These are phyloP conservation scores for Nebria salina DNA, from an alignment of 2,888 invertebrate genomes.

Conservation along the genomic window DNA sequence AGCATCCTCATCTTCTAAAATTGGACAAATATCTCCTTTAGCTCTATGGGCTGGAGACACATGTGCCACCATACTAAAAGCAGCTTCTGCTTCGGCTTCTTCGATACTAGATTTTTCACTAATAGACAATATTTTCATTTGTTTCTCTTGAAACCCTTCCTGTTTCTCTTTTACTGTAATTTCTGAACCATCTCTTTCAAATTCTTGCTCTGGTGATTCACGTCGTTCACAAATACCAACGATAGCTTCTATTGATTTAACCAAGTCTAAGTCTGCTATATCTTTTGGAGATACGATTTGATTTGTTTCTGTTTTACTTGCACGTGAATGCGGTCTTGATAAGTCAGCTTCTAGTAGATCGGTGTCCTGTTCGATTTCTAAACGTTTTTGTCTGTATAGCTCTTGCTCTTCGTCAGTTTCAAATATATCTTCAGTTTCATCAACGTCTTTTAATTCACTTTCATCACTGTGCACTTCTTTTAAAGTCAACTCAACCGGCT, in stretches of 20 bases:
- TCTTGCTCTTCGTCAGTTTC: conserved; percentile 64
- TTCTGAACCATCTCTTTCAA: conserved; percentile 51
- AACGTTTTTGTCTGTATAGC: conserved; percentile 53
- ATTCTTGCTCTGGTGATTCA: conserved; percentile 64
- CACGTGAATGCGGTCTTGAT: conserved; percentile 58
- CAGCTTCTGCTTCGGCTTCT: conserved; percentile 65
- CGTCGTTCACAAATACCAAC: conserved; percentile 66
- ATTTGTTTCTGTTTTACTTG: conserved; percentile 60
- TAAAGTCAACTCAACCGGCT: conserved; percentile 58
- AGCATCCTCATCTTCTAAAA: conserved; percentile 64
- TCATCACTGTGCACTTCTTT: conserved; percentile 63
- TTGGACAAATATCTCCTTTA: conserved; percentile 60
- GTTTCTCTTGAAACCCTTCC: conserved; percentile 60
- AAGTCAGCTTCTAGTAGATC: conserved; percentile 51
- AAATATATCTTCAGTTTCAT: conserved; percentile 61
- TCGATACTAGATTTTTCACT: conserved; percentile 64
- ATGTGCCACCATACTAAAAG: conserved; percentile 64
- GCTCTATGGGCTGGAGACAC: conserved; percentile 63
- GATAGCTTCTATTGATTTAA: conserved; percentile 58
- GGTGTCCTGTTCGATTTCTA: conserved; percentile 57
- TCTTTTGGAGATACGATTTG: conserved; percentile 59
- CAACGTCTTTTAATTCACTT: conserved; percentile 63
- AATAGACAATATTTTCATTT: conserved; percentile 59
- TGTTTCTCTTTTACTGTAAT: conserved; percentile 22
- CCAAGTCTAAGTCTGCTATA: conserved; percentile 61